Conservation (phyloP, 2,113 vertebrate genomes). For the Rhinichthys klamathensis region DNA sequence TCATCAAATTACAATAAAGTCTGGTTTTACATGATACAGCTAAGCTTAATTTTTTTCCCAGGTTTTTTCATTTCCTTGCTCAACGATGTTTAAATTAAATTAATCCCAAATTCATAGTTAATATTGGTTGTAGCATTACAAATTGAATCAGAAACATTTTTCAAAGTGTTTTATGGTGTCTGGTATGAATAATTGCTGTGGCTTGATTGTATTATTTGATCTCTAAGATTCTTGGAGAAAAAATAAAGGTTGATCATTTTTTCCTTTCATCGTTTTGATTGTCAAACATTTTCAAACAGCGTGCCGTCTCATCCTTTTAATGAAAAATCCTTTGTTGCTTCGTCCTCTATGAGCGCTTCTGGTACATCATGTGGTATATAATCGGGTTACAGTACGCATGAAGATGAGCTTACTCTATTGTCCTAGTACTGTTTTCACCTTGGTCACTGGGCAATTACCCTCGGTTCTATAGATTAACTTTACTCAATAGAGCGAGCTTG, state of each 20-base stretch:
- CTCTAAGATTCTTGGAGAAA: neutral
- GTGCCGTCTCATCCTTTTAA: neutral
- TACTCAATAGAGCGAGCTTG: conserved; percentile 42
- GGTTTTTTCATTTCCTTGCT: conserved; percentile 43
- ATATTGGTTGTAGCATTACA: neutral
- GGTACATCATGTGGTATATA: neutral
- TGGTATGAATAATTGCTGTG: neutral
- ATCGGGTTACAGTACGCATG: conserved; percentile 15
- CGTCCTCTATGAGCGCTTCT: neutral
- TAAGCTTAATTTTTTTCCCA: conserved; percentile 54
- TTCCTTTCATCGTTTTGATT: neutral
- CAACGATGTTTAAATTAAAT: neutral
- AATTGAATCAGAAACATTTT: neutral
- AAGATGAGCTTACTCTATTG: conserved; percentile 38
- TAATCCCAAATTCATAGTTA: neutral
- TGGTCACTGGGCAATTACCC: conserved; percentile 27
- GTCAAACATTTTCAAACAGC: neutral
- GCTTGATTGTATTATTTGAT: neutral
- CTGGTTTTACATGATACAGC: conserved; percentile 52
- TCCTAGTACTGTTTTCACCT: conserved; percentile 30
- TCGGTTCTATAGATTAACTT: conserved; percentile 25
- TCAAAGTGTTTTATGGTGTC: neutral
- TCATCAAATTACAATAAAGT: conserved; percentile 65
- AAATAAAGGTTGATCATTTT: neutral
- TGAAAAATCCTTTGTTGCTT: neutral